Evolutionary conservation across 1,140 invertebrate species (phyloP), one percentile per base, ranked within the genome.

Genomic region (Hypsibius dujardini): DNA sequence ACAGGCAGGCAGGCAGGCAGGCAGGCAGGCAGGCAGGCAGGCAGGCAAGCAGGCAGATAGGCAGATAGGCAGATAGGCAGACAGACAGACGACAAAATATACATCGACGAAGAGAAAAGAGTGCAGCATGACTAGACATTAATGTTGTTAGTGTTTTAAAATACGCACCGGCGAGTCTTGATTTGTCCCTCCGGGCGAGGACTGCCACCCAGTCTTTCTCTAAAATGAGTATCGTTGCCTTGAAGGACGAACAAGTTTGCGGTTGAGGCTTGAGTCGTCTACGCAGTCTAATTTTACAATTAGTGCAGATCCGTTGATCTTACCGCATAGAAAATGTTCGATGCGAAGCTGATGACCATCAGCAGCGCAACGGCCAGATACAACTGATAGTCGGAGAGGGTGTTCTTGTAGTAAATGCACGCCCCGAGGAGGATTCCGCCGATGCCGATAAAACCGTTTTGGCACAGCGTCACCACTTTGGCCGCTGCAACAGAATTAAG

Each of bases 171-270:
- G 50, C 50, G 7, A 56, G 50, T 56, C 50, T 56, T 56, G 50
- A 7, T 56, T 56, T 56, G n/a, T 56, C n/a, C 7, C n/a, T n/a
- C 7, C 50, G 7, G 50, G 50, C 50, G n/a, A 56, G 7, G n/a
- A 56, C 50, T 56, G 7, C 50, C n/a, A 56, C 50, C 50, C 50
- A 56, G 50, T 56, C 50, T 56, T 56, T 56, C n/a, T 56, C 50
- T n/a, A 56, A 56, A 56, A 56, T n/a, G 7, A 56, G n/a, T n/a
- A 56, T 7, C 50, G 50, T n/a, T 56, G n/a, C 50, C 50, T n/a
- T 56, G 50, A 56, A 56, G n/a, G 7, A 56, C 7, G 7, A 7
- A 56, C 7, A 7, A 7, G 7, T 56, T 7, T 56, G n/a, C 50
- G n/a, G 50, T 56, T 56, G n/a, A 56, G n/a, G n/a, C n/a, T 56